A percentile compares a stretch with the other conserved stretches of the same genome.
Evolutionary conservation across 1,140 invertebrate species (phyloP).

Genomic region (Pogonomyrmex barbatus): DNA sequence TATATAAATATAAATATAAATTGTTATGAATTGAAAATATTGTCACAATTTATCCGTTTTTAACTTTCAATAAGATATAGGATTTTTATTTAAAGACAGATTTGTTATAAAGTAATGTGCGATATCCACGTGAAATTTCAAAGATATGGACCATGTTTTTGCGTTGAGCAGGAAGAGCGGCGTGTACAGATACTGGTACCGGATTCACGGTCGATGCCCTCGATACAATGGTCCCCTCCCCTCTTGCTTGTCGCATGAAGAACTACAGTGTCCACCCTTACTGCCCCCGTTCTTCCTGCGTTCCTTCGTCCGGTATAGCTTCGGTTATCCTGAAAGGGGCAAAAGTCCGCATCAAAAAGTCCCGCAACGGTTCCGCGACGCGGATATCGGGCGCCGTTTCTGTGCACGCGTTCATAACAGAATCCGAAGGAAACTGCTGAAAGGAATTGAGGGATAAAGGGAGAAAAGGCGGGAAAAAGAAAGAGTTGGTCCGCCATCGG

Average conservation of each 20-base stretch:
- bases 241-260: conserved; percentile 42
- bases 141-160: conserved; percentile 67
- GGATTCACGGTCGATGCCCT: conserved; percentile 80
- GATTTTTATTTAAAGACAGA: conserved; percentile 5
- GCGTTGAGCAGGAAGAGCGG: conserved; percentile 69
- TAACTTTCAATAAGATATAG: not conserved
- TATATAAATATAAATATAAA: not conserved
- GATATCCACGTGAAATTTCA: conserved; percentile 43
- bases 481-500: conserved; percentile 21
- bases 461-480: conserved; percentile 51
- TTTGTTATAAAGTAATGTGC: conserved; percentile 16
- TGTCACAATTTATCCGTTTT: not conserved
- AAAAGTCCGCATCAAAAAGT: conserved; percentile 54
- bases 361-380: conserved; percentile 31
- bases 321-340: conserved; percentile 55
- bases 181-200: conserved; percentile 74
- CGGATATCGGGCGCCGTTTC: conserved; percentile 68
- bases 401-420: conserved; percentile 62
- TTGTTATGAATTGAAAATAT: not conserved
- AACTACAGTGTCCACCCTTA: conserved; percentile 38
- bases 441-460: conserved; percentile 22
- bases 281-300: conserved; percentile 46
- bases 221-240: conserved; percentile 73
- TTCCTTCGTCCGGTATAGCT: conserved; percentile 47
- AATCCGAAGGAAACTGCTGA: conserved; percentile 61